Percentiles rank a stretch among this genome's conserved stretches.
Evolutionary conservation across 2,888 invertebrate genomes (phyloP).

Genomic region (Alcis repandata): DNA sequence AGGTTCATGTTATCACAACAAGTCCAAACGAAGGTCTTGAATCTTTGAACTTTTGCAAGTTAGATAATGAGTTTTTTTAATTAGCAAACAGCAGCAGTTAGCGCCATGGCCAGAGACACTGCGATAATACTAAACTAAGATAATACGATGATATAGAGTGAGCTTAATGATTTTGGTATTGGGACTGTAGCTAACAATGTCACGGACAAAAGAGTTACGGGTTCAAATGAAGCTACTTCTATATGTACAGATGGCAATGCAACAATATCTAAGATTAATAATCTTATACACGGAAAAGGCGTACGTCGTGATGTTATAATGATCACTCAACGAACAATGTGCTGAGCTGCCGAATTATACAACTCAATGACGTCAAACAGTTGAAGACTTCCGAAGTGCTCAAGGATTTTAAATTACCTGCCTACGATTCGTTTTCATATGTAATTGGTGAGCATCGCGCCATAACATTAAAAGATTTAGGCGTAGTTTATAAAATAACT

Average conservation of each 20-base stretch:
- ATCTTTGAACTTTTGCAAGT: constrained; percentile 15
- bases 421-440: constrained; percentile 40
- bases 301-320: constrained; percentile 75
- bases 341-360: constrained; percentile 49
- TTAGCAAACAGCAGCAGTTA: neutral
- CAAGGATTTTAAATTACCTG: constrained; percentile 66
- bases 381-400: constrained; percentile 80
- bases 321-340: constrained; percentile 72
- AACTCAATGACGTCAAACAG: constrained; percentile 65
- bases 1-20: constrained; percentile 6
- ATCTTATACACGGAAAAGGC: constrained; percentile 74
- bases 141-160: neutral
- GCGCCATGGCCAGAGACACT: constrained; percentile 7
- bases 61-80: neutral
- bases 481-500: constrained; percentile 14
- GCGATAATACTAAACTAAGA: neutral
- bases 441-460: constrained; percentile 40
- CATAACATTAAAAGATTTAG: constrained; percentile 41
- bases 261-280: constrained; percentile 73
- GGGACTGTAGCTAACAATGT: neutral
- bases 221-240: constrained; percentile 30
- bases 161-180: constrained; percentile 1
- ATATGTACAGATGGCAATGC: constrained; percentile 22
- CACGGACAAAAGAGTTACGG: neutral
- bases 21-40: constrained; percentile 8